Conservation (phyloP, 1,140 invertebrate genomes). For the Epicauta chinensis region DNA sequence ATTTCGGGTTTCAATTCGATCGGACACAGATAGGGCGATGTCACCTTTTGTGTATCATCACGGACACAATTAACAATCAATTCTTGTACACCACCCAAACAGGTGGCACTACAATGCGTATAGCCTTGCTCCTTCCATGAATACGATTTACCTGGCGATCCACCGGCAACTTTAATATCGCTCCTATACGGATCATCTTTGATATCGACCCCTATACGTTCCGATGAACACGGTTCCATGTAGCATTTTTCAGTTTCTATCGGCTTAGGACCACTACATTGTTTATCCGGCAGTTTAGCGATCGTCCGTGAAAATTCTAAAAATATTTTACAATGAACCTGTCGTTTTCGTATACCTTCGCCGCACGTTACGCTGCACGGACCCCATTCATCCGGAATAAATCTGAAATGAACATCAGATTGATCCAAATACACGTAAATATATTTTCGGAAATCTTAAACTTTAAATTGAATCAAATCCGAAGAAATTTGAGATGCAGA, state of each 20-base stretch:
- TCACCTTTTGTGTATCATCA: slow-evolving; percentile 76
- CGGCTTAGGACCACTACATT: slow-evolving; percentile 81
- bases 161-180: slow-evolving; percentile 47
- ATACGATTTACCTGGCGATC: slow-evolving; percentile 62
- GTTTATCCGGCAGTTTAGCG: slow-evolving; percentile 77
- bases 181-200: slow-evolving; percentile 39
- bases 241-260: slow-evolving; percentile 69
- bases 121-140: slow-evolving; percentile 80
- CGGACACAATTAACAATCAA: slow-evolving; percentile 87
- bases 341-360: slow-evolving; percentile 71
- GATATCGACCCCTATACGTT: slow-evolving; percentile 35
- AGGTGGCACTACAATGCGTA: slow-evolving; percentile 89
- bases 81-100: slow-evolving; percentile 86
- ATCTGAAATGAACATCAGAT: slow-evolving; percentile 47
- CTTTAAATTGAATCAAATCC: too few relatives aligned
- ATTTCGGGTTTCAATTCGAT: slow-evolving; percentile 79
- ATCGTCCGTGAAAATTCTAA: slow-evolving; percentile 83
- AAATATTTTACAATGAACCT: slow-evolving; percentile 89
- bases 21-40: slow-evolving; percentile 77
- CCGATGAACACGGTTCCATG: slow-evolving; percentile 59
- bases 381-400: slow-evolving; percentile 74
- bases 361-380: slow-evolving; percentile 86
- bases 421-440: too few relatives aligned
- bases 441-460: too few relatives aligned
- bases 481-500: too few relatives aligned